Base-by-base conservation (phyloP, 2,797 vertebrate species). In the Menidia menidia region DNA sequence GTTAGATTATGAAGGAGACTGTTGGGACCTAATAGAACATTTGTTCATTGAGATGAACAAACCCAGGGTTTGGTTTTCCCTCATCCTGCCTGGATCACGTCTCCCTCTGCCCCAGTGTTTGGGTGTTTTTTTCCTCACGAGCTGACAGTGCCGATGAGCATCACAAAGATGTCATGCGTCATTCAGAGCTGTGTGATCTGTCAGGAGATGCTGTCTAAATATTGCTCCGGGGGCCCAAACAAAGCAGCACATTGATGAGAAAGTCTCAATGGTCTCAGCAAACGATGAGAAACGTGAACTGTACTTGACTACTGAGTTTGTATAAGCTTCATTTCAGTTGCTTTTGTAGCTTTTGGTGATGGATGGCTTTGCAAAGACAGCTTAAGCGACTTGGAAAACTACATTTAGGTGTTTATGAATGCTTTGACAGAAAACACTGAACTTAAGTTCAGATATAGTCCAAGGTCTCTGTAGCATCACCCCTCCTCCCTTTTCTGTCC, bases 121-220 rank as follows among this genome's bases (percentile, higher is more conserved):
- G n/a, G 48, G 32, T 62, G 62, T n/a, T 2, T 80, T 75, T 69
- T 64, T 62, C 42, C 56, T 59, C 30, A 42, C 35, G 58, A 74
- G 45, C 50, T 78, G 84, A 74, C 81, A 60, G 39, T 18, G 55
- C 4, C 57, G 63, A 62, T 79, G 77, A 83, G 59, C 53, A 12
- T 82, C 77, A 81, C 63, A 71, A 67, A 75, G 73, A 79, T 31
- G 70, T 78, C 41, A 30, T 42, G 58, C 71, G 52, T 54, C 25
- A 25, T 73, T 55, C 7, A 45, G 7, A 52, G 63, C 74, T 35
- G 68, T 58, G 63, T 52, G 76, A 81, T 66, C 64, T 78, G 75
- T 84, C 86, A 14, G 71, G 60, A 55, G 58, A 47, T 58, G 45
- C 54, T 42, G 47, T 77, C 3, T 60, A 59, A 75, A 83, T 77